Conservation (phyloP, 1,140 invertebrate species). For the Pseudomyrmex concolor region DNA sequence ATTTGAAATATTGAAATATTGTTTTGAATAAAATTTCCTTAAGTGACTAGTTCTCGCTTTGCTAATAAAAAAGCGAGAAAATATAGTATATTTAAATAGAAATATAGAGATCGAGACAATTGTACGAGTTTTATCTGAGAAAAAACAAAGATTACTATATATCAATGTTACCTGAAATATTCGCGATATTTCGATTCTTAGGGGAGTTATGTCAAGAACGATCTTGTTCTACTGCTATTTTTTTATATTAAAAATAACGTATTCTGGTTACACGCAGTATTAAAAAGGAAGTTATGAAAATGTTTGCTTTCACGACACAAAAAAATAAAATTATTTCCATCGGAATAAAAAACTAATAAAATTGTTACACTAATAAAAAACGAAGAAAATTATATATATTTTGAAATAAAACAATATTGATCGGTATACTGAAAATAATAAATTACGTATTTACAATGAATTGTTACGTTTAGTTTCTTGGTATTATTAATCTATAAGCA, state of each 20-base stretch:
- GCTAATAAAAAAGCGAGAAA: constrained; percentile 10
- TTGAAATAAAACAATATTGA: too few relatives aligned
- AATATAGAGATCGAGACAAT: constrained; percentile 10
- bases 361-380: too few relatives aligned
- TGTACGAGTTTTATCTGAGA: background rate
- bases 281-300: background rate
- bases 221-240: constrained; percentile 10
- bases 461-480: too few relatives aligned
- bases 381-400: too few relatives aligned
- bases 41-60: background rate
- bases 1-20: constrained; percentile 41
- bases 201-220: background rate
- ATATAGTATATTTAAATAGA: constrained; percentile 10
- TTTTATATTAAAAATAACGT: too few relatives aligned
- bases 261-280: background rate
- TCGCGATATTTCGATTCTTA: background rate
- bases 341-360: too few relatives aligned
- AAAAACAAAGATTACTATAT: constrained; percentile 2
- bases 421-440: too few relatives aligned
- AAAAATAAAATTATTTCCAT: too few relatives aligned
- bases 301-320: background rate
- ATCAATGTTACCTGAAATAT: background rate
- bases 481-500: too few relatives aligned
- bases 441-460: too few relatives aligned
- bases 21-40: constrained; percentile 28